Conservation (phyloP, 2,797 vertebrate genomes). For the Astyanax mexicanus region DNA sequence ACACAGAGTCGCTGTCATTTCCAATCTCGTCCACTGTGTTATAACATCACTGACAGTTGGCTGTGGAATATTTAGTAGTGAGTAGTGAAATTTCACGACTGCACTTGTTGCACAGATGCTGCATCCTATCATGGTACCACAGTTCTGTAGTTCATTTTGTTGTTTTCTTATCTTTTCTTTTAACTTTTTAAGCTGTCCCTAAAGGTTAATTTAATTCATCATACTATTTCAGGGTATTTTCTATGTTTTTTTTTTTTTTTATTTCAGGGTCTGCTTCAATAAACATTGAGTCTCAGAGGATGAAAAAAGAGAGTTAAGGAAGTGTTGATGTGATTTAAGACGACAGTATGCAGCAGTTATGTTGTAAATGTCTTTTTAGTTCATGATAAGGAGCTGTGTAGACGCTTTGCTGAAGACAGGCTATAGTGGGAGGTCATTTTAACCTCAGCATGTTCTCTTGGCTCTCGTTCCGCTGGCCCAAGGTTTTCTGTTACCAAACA, state of each 20-base stretch:
- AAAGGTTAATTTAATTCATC: too few species aligned
- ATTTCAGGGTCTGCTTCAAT: background rate
- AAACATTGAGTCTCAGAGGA: background rate
- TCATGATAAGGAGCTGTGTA: constrained; percentile 27
- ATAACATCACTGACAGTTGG: too few species aligned
- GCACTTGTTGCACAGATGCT: too few species aligned
- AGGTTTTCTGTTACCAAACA: constrained; percentile 44
- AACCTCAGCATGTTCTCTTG: constrained; percentile 28
- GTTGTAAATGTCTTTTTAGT: constrained; percentile 32
- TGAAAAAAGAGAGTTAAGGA: background rate
- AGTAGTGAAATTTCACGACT: too few species aligned
- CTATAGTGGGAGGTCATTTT: constrained; percentile 38
- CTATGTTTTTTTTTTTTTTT: background rate
- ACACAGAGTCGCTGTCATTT: too few species aligned
- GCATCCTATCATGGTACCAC: too few species aligned
- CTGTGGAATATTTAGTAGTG: too few species aligned
- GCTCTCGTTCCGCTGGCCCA: background rate
- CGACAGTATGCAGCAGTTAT: background rate
- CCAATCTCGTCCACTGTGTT: too few species aligned
- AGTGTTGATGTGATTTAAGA: constrained; percentile 13
- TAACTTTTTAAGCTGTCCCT: too few species aligned
- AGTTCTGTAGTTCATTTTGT: too few species aligned
- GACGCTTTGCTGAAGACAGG: constrained; percentile 15
- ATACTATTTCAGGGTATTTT: too few species aligned
- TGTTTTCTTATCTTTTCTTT: too few species aligned